Evolutionary conservation across 2,888 invertebrate genomes (phyloP), one percentile per base, ranked within the genome.

Genomic region (Stenurella melanura): DNA sequence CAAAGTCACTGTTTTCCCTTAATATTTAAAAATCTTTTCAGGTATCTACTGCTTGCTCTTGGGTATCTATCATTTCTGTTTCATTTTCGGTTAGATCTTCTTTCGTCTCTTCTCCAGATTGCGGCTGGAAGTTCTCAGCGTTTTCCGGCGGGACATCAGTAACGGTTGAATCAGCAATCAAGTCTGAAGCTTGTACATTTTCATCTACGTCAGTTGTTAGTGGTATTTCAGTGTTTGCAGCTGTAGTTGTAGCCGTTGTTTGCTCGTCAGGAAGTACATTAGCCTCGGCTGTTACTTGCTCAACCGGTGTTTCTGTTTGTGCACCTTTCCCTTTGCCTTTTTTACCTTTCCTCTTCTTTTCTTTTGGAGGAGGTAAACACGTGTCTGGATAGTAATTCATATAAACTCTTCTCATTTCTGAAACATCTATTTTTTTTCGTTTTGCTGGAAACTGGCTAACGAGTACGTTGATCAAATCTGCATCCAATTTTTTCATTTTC

Each of bases 351-450:
- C 83, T 81, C 80, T 86, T 88, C 75, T 87, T 87, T 74, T 83
- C 85, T 77, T 85, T 87, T 42, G 83, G 83, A 12, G 85, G 85
- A 57, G 87, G 87, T 21, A 87, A 83, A 69, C 76, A 79, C 12
- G 90, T 89, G 68, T 91, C 88, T 0, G 91, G 91, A 85, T 89
- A 91, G 69, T 89, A 86, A 54, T 82, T 73, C 84, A 90, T 85
- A 78, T 90, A 91, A 76, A 85, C 82, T 50, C 87, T 84, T 75
- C 89, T 90, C 84, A 91, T 86, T 30, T 82, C 85, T n/a, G 38
- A 79, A 79, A 87, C 84, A 82, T 90, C 87, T 1, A 89, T 84
- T 12, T 86, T 84, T 10, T 88, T 87, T 67, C 89, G 85, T 76
- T 87, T 89, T 42, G 73, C 79, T 0, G 85, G 84, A 75, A 90